Percentiles rank a stretch among this genome's conserved stretches.
phyloP scores from a whole-genome alignment of 1,140 invertebrate species.

The Danaus plexippus region DNA sequence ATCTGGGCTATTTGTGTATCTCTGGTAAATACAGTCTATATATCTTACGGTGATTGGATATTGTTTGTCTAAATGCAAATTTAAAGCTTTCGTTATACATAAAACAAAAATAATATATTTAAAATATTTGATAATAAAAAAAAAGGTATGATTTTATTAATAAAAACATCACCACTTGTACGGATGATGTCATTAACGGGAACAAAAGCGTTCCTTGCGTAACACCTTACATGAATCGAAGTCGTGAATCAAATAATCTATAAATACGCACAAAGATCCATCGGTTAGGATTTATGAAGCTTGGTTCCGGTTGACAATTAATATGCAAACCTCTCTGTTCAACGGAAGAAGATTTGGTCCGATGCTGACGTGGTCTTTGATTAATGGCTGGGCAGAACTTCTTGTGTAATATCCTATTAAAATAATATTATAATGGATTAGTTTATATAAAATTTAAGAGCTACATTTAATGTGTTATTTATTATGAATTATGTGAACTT shows the following conservation, averaged over 20 bases:
- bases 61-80: not conserved
- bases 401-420: no score
- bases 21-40: constrained; percentile 15
- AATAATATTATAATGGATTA: no score
- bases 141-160: no score
- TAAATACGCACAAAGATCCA: constrained; percentile 32
- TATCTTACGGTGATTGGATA: not conserved
- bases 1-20: constrained; percentile 17
- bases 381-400: constrained; percentile 23
- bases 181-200: no score
- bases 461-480: no score
- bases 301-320: constrained; percentile 46
- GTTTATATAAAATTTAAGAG: no score
- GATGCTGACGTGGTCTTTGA: constrained; percentile 24
- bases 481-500: no score
- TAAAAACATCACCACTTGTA: no score
- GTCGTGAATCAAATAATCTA: constrained; percentile 12
- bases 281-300: constrained; percentile 43
- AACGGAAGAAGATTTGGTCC: constrained; percentile 40
- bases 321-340: constrained; percentile 38
- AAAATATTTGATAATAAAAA: no score
- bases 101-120: no score
- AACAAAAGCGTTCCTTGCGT: constrained; percentile 14
- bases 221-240: constrained; percentile 10
- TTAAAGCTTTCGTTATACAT: constrained; percentile 1